Evolutionary conservation across 1,140 invertebrate genomes (phyloP).

Genomic region (Drosophila ananassae): DNA sequence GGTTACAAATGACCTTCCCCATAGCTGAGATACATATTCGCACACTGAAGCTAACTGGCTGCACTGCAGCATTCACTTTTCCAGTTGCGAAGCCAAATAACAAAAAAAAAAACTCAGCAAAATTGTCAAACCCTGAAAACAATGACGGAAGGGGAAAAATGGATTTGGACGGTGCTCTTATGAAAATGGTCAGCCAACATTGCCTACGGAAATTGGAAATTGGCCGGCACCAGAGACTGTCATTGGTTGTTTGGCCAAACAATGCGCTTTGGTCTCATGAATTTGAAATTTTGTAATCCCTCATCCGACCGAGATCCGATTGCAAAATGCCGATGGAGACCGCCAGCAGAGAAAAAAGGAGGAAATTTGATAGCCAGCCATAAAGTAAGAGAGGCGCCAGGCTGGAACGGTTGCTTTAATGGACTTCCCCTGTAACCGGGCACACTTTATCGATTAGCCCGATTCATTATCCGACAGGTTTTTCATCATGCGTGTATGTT

Average conservation of each 20-base stretch:
- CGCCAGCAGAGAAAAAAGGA: slow-evolving; percentile 4
- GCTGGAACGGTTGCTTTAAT: slow-evolving; percentile 47
- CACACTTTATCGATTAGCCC: slow-evolving; percentile 50
- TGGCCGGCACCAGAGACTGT: slow-evolving; percentile 31
- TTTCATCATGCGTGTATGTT: slow-evolving; percentile 23
- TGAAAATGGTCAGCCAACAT: slow-evolving; percentile 47
- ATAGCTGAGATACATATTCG: slow-evolving; percentile 33
- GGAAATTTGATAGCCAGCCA: slow-evolving; percentile 47
- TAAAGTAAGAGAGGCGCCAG: slow-evolving; percentile 32
- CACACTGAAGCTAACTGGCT: slow-evolving; percentile 8
- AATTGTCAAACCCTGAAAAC: slow-evolving; percentile 43
- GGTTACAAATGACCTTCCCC: slow-evolving; percentile 78
- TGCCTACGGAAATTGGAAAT: slow-evolving; percentile 70
- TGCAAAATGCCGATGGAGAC: slow-evolving; percentile 42
- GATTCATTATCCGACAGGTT: slow-evolving; percentile 52
- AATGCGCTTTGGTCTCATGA: slow-evolving; percentile 54
- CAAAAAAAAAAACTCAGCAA: slow-evolving; percentile 5
- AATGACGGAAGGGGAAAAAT: not conserved
- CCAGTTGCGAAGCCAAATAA: not conserved
- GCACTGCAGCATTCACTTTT: slow-evolving; percentile 73
- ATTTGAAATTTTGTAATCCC: slow-evolving; percentile 70
- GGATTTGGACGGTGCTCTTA: slow-evolving; percentile 10
- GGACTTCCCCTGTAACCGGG: slow-evolving; percentile 51
- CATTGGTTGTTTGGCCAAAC: slow-evolving; percentile 25
- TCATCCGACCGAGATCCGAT: slow-evolving; percentile 44